These are phyloP conservation scores for Ovis aries DNA, from an alignment of 2,113 vertebrate genomes.

Conservation along the genomic window DNA sequence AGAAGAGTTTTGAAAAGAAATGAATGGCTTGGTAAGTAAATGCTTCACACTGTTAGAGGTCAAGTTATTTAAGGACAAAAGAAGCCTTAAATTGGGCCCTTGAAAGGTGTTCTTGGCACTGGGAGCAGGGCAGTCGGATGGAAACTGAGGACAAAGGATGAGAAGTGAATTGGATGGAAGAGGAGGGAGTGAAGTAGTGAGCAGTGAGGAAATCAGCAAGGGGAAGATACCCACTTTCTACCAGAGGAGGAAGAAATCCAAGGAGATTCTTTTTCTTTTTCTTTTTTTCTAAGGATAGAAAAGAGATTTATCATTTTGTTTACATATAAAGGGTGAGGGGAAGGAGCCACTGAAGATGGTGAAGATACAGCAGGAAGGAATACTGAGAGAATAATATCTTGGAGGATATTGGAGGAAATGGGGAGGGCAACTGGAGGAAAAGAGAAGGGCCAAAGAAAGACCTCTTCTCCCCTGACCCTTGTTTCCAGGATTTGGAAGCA, in stretches of 20 bases:
- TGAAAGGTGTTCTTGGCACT: not conserved
- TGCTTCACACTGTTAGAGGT: slow-evolving; percentile 34
- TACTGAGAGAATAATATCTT: not conserved
- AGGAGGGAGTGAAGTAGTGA: not conserved
- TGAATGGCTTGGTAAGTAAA: slow-evolving; percentile 18
- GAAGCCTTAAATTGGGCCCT: slow-evolving; percentile 30
- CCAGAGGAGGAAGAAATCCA: slow-evolving; percentile 3
- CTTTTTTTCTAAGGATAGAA: not conserved
- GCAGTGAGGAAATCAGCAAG: not conserved
- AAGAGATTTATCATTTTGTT: slow-evolving; percentile 43
- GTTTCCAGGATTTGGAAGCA: not conserved
- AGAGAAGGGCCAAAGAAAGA: not conserved
- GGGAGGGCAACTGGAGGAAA: not conserved
- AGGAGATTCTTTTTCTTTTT: not conserved
- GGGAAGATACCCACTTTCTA: not conserved
- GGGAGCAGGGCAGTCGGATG: not conserved
- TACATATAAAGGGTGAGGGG: not conserved
- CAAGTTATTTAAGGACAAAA: slow-evolving; percentile 55
- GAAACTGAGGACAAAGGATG: not conserved
- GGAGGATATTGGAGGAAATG: not conserved
- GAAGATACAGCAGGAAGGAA: not conserved
- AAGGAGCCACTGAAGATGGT: not conserved
- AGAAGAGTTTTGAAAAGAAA: slow-evolving; percentile 31
- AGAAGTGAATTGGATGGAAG: not conserved
- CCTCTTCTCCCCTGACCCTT: not conserved